These are phyloP conservation scores for Heliothis virescens DNA, from an alignment of 1,140 invertebrate species.

Conservation along the genomic window DNA sequence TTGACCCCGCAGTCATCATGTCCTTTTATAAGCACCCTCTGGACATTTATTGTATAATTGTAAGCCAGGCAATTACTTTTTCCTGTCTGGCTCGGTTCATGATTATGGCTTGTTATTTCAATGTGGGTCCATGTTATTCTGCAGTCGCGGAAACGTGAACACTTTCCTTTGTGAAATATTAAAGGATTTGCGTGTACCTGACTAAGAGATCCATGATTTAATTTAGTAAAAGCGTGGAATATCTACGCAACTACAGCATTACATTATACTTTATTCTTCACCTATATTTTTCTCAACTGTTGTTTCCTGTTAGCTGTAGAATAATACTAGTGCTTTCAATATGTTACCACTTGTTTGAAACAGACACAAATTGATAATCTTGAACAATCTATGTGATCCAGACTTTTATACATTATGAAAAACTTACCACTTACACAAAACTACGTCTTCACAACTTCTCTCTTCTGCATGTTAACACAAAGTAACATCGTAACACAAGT, in stretches of 20 bases:
- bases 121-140: conserved; percentile 6
- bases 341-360: too few species aligned
- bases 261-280: too few species aligned
- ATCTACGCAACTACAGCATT: too few species aligned
- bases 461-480: conserved; percentile 8
- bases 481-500: conserved; percentile 14
- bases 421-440: not conserved
- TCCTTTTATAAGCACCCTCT: conserved; percentile 21
- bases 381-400: too few species aligned
- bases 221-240: too few species aligned
- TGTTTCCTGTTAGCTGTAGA: too few species aligned
- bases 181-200: not conserved
- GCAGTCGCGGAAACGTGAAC: not conserved
- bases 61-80: conserved; percentile 34
- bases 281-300: too few species aligned
- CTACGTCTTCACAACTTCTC: not conserved
- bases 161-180: not conserved
- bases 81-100: conserved; percentile 28
- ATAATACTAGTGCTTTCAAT: too few species aligned
- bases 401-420: too few species aligned
- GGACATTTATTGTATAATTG: conserved; percentile 33
- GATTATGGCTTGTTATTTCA: conserved; percentile 30
- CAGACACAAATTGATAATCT: too few species aligned
- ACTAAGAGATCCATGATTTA: too few species aligned
- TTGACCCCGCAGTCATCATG: conserved; percentile 31